phyloP scores from a whole-genome alignment of 30 jellyfish, hydroid and myxozoan genomes.

The Nemopilema nomurai region DNA sequence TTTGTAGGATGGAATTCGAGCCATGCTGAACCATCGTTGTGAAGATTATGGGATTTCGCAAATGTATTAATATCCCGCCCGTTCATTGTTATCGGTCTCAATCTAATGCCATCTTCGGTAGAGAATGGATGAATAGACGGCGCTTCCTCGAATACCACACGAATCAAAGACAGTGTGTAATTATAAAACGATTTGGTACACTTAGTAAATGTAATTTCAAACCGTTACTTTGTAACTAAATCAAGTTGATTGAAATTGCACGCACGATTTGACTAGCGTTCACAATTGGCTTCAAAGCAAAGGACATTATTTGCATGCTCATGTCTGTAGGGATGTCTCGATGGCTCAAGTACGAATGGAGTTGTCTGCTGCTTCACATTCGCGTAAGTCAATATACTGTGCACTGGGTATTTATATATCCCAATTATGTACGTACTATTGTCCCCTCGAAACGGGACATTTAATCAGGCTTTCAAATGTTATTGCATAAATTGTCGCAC shows the following conservation, averaged over 20 bases:
- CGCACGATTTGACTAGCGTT: background rate
- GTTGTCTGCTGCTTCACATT: background rate
- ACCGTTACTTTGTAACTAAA: background rate
- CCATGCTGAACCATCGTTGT: background rate
- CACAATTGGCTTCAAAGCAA: background rate
- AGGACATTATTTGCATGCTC: background rate
- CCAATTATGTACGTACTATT: no score
- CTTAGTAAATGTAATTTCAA: background rate
- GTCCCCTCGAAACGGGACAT: no score
- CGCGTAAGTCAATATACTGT: background rate
- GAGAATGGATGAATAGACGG: background rate
- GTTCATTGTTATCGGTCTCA: background rate
- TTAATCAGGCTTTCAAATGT: no score
- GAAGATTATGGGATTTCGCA: background rate
- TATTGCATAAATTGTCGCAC: no score
- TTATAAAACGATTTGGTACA: background rate
- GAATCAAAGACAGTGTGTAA: background rate
- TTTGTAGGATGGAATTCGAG: background rate
- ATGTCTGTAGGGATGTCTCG: no score
- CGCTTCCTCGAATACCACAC: background rate
- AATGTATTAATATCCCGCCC: background rate
- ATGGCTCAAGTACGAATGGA: background rate
- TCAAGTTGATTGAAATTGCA: background rate
- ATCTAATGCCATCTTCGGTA: background rate
- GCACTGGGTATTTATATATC: no score